A percentile compares a stretch with the other conserved stretches of the same genome.
phyloP scores from a whole-genome alignment of 2,797 vertebrate species.

The Chelidonichthys spinosus region DNA sequence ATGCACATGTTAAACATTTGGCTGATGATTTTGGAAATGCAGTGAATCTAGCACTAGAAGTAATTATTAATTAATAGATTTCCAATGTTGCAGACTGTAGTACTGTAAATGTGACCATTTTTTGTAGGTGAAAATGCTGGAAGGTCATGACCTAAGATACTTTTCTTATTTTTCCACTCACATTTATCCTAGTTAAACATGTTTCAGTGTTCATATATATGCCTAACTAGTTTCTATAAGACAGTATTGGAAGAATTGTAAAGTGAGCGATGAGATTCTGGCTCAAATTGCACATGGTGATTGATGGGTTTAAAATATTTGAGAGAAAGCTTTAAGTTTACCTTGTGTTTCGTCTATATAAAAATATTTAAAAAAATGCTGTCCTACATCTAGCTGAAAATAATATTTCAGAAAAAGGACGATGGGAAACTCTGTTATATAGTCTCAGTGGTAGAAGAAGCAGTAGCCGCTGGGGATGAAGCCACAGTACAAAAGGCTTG shows the following conservation, averaged over 20 bases:
- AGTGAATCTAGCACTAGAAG: conserved; percentile 1
- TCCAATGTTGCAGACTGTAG: background rate
- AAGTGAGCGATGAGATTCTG: conserved; percentile 1
- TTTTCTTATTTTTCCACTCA: background rate
- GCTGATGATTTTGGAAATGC: conserved; percentile 10
- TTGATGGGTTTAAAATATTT: background rate
- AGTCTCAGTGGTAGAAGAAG: conserved; percentile 22
- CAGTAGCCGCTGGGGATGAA: conserved; percentile 38
- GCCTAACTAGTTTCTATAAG: background rate
- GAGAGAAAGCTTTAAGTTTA: conserved; percentile 10
- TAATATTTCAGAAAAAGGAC: conserved; percentile 43
- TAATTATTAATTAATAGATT: conserved; percentile 4
- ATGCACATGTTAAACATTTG: conserved; percentile 25
- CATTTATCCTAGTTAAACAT: background rate
- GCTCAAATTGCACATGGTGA: background rate
- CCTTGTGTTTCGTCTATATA: conserved; percentile 1
- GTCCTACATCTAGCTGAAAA: conserved; percentile 28
- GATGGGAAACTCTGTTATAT: conserved; percentile 38
- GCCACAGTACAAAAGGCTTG: conserved; percentile 39
- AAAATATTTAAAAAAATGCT: conserved; percentile 24
- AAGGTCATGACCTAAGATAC: background rate
- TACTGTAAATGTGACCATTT: background rate
- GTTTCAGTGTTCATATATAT: background rate
- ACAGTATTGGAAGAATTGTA: too few species aligned
- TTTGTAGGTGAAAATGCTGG: background rate